phyloP scores from a whole-genome alignment of 2,888 invertebrate species.

The Chironomus tentans region DNA sequence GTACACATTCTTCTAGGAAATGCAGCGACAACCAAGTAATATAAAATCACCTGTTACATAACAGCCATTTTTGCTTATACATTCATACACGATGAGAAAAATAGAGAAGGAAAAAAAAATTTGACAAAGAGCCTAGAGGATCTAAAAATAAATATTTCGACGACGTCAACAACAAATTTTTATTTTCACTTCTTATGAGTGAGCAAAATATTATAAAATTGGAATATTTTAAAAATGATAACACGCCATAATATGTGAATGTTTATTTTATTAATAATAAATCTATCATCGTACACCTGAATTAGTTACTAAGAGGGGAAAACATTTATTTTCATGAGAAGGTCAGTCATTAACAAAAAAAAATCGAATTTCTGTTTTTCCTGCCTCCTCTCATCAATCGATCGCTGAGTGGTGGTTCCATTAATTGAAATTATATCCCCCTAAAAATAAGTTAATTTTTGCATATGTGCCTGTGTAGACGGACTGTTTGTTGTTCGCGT shows the following conservation, averaged over 20 bases:
- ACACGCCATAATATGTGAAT: background rate
- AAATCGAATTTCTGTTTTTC: no score
- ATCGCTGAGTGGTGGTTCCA: background rate
- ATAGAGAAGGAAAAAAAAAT: background rate
- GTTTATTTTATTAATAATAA: background rate
- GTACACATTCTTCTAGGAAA: no score
- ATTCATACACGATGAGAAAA: background rate
- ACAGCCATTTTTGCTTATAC: background rate
- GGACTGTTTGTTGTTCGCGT: background rate
- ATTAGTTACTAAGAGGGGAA: background rate
- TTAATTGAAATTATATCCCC: background rate
- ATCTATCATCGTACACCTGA: background rate
- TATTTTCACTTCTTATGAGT: background rate
- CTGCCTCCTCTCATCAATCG: no score
- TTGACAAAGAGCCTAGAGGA: conserved; percentile 16
- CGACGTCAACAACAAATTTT: conserved; percentile 19
- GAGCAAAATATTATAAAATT: background rate
- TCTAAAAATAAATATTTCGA: conserved; percentile 15
- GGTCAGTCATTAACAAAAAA: no score
- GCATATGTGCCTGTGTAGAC: background rate
- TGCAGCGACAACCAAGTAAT: no score
- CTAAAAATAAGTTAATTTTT: background rate
- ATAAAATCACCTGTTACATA: background rate
- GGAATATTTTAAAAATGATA: background rate
- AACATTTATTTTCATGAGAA: no score